Conservation (phyloP, 64 coral and sea anemone genomes). For the Stichodactyla mertensii region DNA sequence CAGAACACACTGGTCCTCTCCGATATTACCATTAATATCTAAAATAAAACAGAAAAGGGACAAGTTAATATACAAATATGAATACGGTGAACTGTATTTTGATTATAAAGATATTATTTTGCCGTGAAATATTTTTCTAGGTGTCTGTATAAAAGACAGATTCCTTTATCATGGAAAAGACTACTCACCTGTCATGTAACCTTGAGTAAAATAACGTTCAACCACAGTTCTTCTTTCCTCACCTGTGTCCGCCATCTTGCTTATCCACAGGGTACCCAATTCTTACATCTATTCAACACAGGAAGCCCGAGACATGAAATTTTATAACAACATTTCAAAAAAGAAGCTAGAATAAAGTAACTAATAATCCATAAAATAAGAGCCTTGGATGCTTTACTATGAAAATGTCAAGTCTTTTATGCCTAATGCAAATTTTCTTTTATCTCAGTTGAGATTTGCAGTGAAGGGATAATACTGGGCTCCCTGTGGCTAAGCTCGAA, state of each 20-base stretch:
- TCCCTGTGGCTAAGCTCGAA: slow-evolving; percentile 8
- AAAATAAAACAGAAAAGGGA: not conserved
- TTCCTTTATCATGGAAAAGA: not conserved
- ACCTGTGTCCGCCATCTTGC: slow-evolving; percentile 60
- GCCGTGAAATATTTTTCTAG: not conserved
- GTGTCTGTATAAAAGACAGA: not conserved
- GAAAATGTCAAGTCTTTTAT: too few species aligned
- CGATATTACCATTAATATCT: slow-evolving; percentile 67
- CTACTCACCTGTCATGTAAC: slow-evolving; percentile 48
- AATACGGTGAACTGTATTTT: too few species aligned
- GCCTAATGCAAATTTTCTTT: too few species aligned
- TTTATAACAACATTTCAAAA: not conserved
- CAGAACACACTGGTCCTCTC: slow-evolving; percentile 89
- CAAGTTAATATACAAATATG: too few species aligned
- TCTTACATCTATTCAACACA: not conserved
- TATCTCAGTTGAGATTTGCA: not conserved
- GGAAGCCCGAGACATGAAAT: not conserved
- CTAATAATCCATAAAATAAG: not conserved
- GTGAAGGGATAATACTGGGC: not conserved
- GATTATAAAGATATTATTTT: not conserved
- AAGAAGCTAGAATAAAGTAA: not conserved
- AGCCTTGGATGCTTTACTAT: not conserved
- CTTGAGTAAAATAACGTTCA: slow-evolving; percentile 72
- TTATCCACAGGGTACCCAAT: not conserved
- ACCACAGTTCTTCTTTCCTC: slow-evolving; percentile 51